Base-by-base conservation (phyloP, 2,888 invertebrate species). In the Lycaena phlaeas region DNA sequence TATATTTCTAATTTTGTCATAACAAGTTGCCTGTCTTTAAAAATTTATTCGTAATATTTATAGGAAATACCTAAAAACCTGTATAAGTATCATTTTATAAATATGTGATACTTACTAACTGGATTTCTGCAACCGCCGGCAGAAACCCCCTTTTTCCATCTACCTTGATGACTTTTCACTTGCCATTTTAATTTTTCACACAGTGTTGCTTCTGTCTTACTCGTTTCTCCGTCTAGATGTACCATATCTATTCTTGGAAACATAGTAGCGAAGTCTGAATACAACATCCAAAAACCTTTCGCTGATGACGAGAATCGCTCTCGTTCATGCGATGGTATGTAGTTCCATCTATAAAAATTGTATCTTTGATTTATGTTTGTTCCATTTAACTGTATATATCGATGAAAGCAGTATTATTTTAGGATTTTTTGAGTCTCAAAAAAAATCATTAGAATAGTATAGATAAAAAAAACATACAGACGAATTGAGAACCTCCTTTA, bases 121-220 rank as follows among this genome's bases (percentile, higher is more conserved):
- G 95, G 92, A 72, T 96, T 96, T 53, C 95, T 85, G 68, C 96
- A 96, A 25, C 96, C 96, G 2, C 96, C 96, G 0, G 95, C 95
- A 0, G 94, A 90, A 1, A 95, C 95, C 0, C 96, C 96, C 43
- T 89, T 86, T 57, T 91, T 90, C 95, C 96, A 96, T 17, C 90
- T 89, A 0, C 95, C 94, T 62, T 95, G 94, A 63, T 92, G 93
- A 63, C 94, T 88, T 57, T 92, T 88, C 89, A 95, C 92, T 64
- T 93, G 92, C 96, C 96, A 96, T 30, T 92, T 92, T 11, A 72
- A 68, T 52, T 89, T 90, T 49, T 93, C 91, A 51, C 89, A 88
- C 27, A 96, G 79, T 11, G 92, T 91, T 0, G 92, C 89, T 62
- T 96, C 96, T 52, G 94, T 94, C 57, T 92, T 86, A 52, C 93